Evolutionary conservation across 2,888 invertebrate genomes (phyloP).

Genomic region (Synergus laeviventris): DNA sequence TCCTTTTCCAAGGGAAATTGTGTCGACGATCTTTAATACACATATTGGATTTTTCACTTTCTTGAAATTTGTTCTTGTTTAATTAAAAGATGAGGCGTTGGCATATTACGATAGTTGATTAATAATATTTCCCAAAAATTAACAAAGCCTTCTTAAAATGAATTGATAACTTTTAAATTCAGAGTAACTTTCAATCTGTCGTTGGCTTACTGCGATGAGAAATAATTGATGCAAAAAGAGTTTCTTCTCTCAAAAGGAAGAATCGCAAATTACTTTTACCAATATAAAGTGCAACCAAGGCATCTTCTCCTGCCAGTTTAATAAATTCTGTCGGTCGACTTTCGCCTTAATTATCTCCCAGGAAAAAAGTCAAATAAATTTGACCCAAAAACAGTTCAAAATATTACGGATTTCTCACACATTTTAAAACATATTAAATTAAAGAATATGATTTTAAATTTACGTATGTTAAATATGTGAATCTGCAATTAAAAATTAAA

Average conservation of each 20-base stretch:
- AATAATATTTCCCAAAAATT: conserved; percentile 2
- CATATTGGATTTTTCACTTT: conserved; percentile 10
- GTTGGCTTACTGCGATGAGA: conserved; percentile 26
- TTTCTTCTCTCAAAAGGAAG: conserved; percentile 21
- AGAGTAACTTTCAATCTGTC: conserved; percentile 18
- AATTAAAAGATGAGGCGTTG: no score
- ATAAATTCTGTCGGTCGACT: conserved; percentile 39
- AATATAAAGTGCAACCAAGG: conserved; percentile 31
- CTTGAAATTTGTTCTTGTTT: not conserved
- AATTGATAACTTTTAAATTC: conserved; percentile 13
- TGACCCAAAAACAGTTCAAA: conserved; percentile 37
- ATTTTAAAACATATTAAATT: conserved; percentile 3
- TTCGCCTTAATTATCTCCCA: conserved; percentile 39
- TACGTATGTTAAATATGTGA: not conserved
- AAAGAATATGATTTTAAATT: not conserved
- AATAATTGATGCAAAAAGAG: conserved; percentile 33
- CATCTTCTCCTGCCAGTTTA: conserved; percentile 35
- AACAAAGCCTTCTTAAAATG: conserved; percentile 4
- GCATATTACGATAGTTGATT: no score
- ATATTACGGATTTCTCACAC: conserved; percentile 7
- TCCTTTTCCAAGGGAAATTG: conserved; percentile 17
- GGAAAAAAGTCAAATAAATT: conserved; percentile 38
- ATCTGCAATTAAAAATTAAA: not conserved
- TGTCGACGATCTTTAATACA: not conserved
- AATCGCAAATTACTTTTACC: conserved; percentile 35